Conservation (phyloP, 1,140 invertebrate genomes). For the Dendroctonus ponderosae region DNA sequence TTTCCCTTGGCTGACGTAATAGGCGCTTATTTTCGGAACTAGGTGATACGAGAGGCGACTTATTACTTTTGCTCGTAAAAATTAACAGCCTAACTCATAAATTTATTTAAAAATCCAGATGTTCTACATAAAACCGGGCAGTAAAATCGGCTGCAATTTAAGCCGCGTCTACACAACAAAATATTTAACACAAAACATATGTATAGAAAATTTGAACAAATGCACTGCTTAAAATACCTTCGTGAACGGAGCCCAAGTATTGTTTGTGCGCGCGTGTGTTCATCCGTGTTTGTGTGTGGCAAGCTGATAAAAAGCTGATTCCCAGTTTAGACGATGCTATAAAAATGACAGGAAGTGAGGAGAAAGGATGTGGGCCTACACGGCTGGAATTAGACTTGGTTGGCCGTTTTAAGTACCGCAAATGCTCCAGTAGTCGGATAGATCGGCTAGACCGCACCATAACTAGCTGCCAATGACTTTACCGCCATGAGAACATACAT, state of each 20-base stretch:
- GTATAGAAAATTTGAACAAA: no score
- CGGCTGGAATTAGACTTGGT: background rate
- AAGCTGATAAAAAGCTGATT: background rate
- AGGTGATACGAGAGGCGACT: no score
- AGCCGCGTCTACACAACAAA: no score
- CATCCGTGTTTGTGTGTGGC: background rate
- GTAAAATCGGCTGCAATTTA: background rate
- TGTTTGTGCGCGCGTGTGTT: no score
- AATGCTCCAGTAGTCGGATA: background rate
- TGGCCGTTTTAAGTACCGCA: constrained; percentile 3
- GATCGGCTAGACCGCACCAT: background rate
- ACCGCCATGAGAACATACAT: no score
- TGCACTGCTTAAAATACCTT: no score
- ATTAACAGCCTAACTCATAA: background rate
- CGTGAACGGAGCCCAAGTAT: no score
- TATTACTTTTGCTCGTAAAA: background rate
- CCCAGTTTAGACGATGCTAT: constrained; percentile 2
- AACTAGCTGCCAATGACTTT: no score
- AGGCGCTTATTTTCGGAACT: no score
- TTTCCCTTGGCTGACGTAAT: no score
- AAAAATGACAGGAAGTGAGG: constrained; percentile 2
- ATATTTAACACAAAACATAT: no score
- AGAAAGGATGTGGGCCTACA: constrained; percentile 4
- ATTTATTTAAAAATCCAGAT: background rate
- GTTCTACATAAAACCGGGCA: constrained; percentile 1